Conservation (phyloP, 2,888 invertebrate species). For the Pseudococcus jackbeardsleyi region DNA sequence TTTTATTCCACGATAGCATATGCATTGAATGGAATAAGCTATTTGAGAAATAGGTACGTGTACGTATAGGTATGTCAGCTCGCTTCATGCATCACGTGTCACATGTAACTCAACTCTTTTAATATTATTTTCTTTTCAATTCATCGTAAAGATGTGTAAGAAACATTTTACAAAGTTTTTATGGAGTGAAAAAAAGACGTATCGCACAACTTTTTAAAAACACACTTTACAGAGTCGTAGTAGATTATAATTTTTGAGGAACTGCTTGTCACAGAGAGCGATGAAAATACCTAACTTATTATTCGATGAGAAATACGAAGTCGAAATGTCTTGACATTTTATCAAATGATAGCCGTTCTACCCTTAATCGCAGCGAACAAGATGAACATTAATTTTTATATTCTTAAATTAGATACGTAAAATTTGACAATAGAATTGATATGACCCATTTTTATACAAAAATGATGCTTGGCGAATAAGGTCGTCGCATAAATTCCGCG, state of each 20-base stretch:
- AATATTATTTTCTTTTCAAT: neutral
- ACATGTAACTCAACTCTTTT: constrained; percentile 8
- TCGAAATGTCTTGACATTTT: no score
- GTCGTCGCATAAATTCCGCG: no score
- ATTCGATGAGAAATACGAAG: no score
- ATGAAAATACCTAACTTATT: neutral
- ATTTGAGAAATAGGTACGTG: neutral
- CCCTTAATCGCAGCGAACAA: neutral
- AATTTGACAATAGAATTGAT: no score
- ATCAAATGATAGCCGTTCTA: neutral
- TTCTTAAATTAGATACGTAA: neutral
- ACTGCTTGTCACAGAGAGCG: neutral
- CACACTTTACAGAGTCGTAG: neutral
- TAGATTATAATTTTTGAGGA: neutral
- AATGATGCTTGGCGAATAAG: no score
- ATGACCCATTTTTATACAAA: no score
- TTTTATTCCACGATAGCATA: no score
- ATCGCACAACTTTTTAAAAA: neutral
- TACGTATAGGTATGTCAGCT: neutral
- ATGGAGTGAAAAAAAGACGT: neutral
- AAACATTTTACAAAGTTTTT: neutral
- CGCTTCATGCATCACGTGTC: constrained; percentile 16
- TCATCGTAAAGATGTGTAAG: neutral
- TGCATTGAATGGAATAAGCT: no score
- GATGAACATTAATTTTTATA: neutral